These are phyloP conservation scores for Loxodonta africana DNA, from an alignment of 2,113 vertebrate species.

Conservation along the genomic window DNA sequence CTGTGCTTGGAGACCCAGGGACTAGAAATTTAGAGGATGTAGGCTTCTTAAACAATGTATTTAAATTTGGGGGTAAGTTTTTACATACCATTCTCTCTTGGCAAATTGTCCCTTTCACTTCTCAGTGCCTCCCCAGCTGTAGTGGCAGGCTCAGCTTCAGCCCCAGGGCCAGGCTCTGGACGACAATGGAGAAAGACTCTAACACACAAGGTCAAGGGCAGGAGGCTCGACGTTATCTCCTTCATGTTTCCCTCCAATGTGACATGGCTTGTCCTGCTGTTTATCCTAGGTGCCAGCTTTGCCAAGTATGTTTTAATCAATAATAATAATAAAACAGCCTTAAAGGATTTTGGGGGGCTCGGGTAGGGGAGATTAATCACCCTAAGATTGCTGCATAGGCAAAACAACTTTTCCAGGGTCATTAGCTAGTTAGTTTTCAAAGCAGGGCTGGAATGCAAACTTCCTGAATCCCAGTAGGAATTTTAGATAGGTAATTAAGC, in stretches of 20 bases:
- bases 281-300: background rate
- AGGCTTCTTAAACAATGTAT: background rate
- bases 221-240: background rate
- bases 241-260: background rate
- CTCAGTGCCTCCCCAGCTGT: accelerated
- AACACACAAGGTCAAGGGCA: background rate
- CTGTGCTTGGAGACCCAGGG: background rate
- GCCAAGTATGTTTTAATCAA: background rate
- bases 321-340: background rate
- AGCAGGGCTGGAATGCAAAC: background rate
- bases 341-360: background rate
- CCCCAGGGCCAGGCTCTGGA: background rate
- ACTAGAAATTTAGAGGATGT: background rate
- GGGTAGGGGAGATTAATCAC: background rate
- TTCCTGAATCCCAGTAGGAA: slow-evolving; percentile 27
- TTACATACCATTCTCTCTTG: background rate
- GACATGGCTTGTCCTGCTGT: background rate
- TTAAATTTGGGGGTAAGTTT: background rate
- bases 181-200: background rate
- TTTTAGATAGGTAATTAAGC: slow-evolving; percentile 55
- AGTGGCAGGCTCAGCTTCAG: background rate
- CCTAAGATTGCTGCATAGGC: background rate
- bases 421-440: slow-evolving; percentile 44
- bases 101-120: background rate
- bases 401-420: slow-evolving; percentile 33